Evolutionary conservation across 2,797 vertebrate genomes (phyloP), one percentile per base, ranked within the genome.

Genomic region (Labeo calbasu): DNA sequence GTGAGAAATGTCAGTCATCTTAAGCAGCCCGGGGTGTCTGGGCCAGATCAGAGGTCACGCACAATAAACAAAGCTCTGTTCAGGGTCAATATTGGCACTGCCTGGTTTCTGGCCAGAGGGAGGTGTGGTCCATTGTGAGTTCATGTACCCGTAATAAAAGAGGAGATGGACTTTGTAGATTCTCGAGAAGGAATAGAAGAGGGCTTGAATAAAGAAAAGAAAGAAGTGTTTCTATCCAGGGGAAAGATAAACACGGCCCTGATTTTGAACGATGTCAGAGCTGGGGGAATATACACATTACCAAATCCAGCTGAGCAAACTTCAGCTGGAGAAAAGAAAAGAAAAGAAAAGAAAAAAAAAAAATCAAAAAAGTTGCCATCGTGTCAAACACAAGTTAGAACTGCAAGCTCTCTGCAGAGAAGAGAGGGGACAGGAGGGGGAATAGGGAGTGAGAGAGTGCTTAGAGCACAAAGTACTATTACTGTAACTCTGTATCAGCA

Each of bases 11-110:
- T 15, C 32, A 17, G 50, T 65, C 83, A 81, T 84, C 84, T 81
- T 32, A 21, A 28, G 15, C 59, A 43, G 81, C 51, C 23, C 65
- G 66, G 28, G 2, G 70, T 7, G 53, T 23, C 53, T 25, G 36
- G 40, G 69, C n/a, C 15, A 77, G 89, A 88, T 91, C 91, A 92
- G 77, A 92, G 89, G 89, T 89, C 88, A 89, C 69, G 89, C 81
- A 72, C 75, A 68, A 68, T 68, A 86, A 86, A 90, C 89, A 87
- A 78, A 25, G 53, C 51, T 83, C 84, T 88, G 80, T 85, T 90
- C 87, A 89, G 63, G 79, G 82, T 91, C 90, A 94, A 94, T 92
- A 94, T 94, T 93, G 90, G 89, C 90, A 76, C 59, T 82, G 79
- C 61, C 57, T 76, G 81, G 89, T 91, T 92, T 93, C 90, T 87